A percentile compares a stretch with the other conserved stretches of the same genome.
phyloP scores from a whole-genome alignment of 2,888 invertebrate genomes.

The Trachelus iudaicus region DNA sequence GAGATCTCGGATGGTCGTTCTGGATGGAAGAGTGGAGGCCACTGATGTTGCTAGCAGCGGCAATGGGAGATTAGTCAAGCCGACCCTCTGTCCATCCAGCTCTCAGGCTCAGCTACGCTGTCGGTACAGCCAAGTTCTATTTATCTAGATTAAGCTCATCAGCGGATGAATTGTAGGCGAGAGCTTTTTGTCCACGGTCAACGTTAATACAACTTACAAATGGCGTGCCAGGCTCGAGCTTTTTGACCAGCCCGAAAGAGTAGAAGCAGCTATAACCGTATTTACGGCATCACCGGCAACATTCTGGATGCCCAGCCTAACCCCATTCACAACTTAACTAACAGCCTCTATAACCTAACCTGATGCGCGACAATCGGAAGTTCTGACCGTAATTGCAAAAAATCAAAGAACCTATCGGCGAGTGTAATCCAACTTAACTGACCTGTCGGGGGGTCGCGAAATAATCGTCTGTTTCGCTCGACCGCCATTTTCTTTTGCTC shows the following conservation, averaged over 20 bases:
- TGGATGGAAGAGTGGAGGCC: no score
- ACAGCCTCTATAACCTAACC: no score
- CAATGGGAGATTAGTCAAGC: conserved; percentile 20
- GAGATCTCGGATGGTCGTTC: no score
- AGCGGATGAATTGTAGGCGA: conserved; percentile 19
- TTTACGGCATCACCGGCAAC: no score
- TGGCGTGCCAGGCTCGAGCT: neutral
- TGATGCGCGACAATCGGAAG: no score
- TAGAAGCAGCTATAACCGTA: neutral
- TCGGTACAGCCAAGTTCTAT: conserved; percentile 20
- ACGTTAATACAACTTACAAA: conserved; percentile 4
- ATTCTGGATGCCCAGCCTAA: no score
- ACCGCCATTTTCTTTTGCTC: neutral
- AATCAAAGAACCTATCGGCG: no score
- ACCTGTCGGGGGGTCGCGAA: no score
- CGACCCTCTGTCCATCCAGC: conserved; percentile 20
- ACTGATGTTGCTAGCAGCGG: no score
- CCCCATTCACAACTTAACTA: no score
- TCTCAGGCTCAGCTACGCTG: conserved; percentile 9
- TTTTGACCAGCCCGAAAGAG: neutral
- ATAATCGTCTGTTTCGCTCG: neutral
- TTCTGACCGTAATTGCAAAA: no score
- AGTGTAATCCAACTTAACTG: no score
- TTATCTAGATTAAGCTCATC: conserved; percentile 22
- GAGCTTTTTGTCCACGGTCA: conserved; percentile 18